Conservation (phyloP, 2,888 invertebrate species). For the Nomada fabriciana region DNA sequence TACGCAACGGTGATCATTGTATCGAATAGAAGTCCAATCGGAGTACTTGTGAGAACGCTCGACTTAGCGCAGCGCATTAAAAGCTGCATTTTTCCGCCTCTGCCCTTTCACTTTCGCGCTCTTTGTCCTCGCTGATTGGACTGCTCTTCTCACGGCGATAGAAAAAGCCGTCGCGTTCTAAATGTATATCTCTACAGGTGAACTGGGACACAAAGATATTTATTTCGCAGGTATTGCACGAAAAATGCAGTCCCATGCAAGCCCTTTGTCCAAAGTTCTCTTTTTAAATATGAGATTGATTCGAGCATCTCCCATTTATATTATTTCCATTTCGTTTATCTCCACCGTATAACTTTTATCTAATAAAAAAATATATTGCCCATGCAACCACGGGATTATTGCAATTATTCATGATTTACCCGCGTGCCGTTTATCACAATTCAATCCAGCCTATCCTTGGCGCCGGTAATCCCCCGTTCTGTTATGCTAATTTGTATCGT, state of each 20-base stretch:
- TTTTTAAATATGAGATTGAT: too few species aligned
- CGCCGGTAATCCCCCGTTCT: too few species aligned
- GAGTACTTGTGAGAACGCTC: slow-evolving; percentile 40
- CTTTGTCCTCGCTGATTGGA: slow-evolving; percentile 67
- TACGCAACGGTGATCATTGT: slow-evolving; percentile 24
- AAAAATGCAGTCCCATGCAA: not conserved
- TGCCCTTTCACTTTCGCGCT: slow-evolving; percentile 57
- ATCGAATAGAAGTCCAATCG: slow-evolving; percentile 45
- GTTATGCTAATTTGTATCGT: too few species aligned
- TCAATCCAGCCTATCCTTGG: too few species aligned
- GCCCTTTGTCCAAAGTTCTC: not conserved
- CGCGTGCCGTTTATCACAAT: too few species aligned
- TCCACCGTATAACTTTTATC: too few species aligned
- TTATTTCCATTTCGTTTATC: too few species aligned
- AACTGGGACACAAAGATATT: slow-evolving; percentile 16
- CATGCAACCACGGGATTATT: too few species aligned
- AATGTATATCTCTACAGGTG: not conserved
- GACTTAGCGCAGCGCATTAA: slow-evolving; percentile 45
- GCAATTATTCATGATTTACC: too few species aligned
- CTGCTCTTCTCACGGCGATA: slow-evolving; percentile 38
- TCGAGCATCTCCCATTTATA: too few species aligned
- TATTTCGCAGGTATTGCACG: not conserved
- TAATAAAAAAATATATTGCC: too few species aligned
- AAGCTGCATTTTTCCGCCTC: slow-evolving; percentile 57
- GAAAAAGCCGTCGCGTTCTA: slow-evolving; percentile 38